Base-by-base conservation (phyloP, 2,797 vertebrate species). In the Sciurus carolinensis region DNA sequence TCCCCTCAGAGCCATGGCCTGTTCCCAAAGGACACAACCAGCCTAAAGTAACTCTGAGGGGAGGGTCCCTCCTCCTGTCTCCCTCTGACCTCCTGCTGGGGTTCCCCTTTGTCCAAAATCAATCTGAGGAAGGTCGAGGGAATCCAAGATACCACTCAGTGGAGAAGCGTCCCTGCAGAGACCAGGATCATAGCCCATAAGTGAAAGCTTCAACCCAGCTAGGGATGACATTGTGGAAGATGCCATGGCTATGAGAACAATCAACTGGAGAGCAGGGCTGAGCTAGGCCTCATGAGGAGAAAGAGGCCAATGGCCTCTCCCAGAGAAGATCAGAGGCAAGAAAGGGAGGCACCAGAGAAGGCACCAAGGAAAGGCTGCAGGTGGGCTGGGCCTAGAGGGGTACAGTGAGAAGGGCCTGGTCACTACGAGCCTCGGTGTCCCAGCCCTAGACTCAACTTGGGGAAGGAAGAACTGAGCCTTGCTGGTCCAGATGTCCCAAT, bases 71-170 rank as follows among this genome's bases (percentile, higher is more conserved):
- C 7, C 30, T 22, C 52, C 50, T 30, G 4, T 14, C 15, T 72
- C 17, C 47, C 57, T 8, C 9, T 12, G 8, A 52, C 26, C 59
- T 36, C 59, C 82, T 62, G 59, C 69, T 69, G 57, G 22, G 79
- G 6, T 7, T 12, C 20, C 11, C 14, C 24, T 1, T 28, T 1
- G 24, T 64, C n/a, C 73, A 59, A 85, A 75, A 90, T 24, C 26
- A 44, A 62, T 14, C 62, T 30, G 76, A 64, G n/a, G 36, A 28
- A 77, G 52, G 57, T 73, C 14, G 10, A 44, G 13, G 17, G 22
- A 80, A 59, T 73, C 26, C 4, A 1, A 9, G 26, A 80, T 26
- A 15, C 33, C 0, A 7, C 52, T 0, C 0, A 5, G 59, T 26
- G 4, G 22, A n/a, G 13, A 24, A n/a, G 42, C 33, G 8, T 75